Base-by-base conservation (phyloP, 2,797 vertebrate species). In the Hemitrygon akajei region DNA sequence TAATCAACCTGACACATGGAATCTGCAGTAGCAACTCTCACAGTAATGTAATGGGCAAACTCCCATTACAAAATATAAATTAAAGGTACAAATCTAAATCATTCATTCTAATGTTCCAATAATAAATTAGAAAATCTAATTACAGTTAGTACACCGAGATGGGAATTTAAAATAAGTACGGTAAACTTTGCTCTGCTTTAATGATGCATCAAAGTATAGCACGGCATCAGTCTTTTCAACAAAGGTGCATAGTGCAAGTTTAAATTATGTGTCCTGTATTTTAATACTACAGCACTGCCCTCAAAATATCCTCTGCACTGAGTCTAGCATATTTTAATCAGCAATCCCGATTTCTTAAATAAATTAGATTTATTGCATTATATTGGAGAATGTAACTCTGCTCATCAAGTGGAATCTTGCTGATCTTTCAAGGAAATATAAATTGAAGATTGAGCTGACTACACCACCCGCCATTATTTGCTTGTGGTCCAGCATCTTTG, bases 101-200 rank as follows among this genome's bases (percentile, higher is more conserved):
- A 93, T 93, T 93, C 37, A 58, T 93, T 93, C 91, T 76, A 93
- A 93, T 93, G 91, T 75, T 93, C 71, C 91, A 93, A 76, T 93
- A 93, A 75, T 93, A 76, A 93, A 93, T 93, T 75, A 93, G 91
- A 93, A 93, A 93, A 93, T 93, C 69, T 73, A 93, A 93, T 93
- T 93, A 93, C 69, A 56, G 69, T 92, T 73, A 76, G 73, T 76
- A 76, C 91, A 93, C 73, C 76, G 73, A 93, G 91, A 76, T 73
- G 71, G 91, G n/a, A 76, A 93, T 93, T 93, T 93, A 73, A 93
- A 93, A 93, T 73, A 93, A 93, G 91, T 76, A 93, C 47, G 76
- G 91, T 75, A 93, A 93, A 93, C 91, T 93, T 93, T 93, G 69
- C 66, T 93, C 73, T 93, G 6, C 91, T 56, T 93, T 76, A 93